Evolutionary conservation across 2,797 vertebrate genomes (phyloP), one percentile per base, ranked within the genome.

Genomic region (Epinephelus awoara): DNA sequence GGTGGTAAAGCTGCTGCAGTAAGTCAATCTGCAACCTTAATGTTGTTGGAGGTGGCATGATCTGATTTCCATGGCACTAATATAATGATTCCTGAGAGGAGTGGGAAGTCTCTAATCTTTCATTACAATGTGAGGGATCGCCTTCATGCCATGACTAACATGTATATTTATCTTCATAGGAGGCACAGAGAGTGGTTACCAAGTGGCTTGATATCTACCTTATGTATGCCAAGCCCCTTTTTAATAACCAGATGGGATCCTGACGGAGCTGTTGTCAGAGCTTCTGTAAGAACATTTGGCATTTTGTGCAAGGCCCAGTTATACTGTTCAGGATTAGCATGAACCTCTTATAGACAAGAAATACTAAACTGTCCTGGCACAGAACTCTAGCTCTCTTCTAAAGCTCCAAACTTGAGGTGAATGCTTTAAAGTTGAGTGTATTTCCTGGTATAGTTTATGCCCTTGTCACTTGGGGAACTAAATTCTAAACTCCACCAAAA

Each of bases 391-490:
- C 34, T 21, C 49, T 14, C 8, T 44, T 61, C 47, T 25, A 27
- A 75, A 71, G 42, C 46, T 18, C 18, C n/a, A 42, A 52, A 75
- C 27, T 21, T 44, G 10, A 69, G 4, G 14, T 1, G 17, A 44
- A 25, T 21, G 47, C 67, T 65, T 0, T 47, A 18, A 78, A 57
- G 42, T 47, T 67, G 64, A 42, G 56, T 56, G 70, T 15, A 50
- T 66, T 65, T 70, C 46, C 73, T 15, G 27, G 13, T 38, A 7
- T 14, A 42, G 64, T 50, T 79, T 46, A 38, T 67, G 71, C 50
- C 82, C 81, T 86, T 86, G 82, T 75, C 85, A 84, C 84, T 86
- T 49, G 47, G 66, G 13, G 61, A 83, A 78, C 59, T 68, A 49
- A 84, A 78, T 79, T 86, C 67, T 40, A 63, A 78, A 89, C 73